Conservation (phyloP, 2,888 invertebrate species). For the Cremastinae sp. region DNA sequence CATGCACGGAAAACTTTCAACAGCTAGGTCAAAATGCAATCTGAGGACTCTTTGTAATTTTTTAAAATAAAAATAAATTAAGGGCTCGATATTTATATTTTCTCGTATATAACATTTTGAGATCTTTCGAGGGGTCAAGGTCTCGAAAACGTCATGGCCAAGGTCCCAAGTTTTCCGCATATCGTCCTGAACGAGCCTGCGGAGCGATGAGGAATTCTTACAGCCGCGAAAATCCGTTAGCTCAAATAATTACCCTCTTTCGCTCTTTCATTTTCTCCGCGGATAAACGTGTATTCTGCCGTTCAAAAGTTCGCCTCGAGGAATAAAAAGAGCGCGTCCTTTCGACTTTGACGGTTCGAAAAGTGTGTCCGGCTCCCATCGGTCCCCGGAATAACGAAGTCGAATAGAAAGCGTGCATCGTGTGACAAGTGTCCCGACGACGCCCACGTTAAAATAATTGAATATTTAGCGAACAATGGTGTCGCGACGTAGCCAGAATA, state of each 20-base stretch:
- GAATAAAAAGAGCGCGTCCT: no score
- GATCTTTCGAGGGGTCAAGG: no score
- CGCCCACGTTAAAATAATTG: slow-evolving; percentile 11
- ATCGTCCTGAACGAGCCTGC: slow-evolving; percentile 20
- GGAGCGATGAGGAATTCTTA: slow-evolving; percentile 23
- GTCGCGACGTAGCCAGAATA: slow-evolving; percentile 46
- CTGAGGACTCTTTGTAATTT: no score
- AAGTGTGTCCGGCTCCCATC: slow-evolving; percentile 4
- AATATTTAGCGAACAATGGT: slow-evolving; percentile 39
- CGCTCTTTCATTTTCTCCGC: slow-evolving; percentile 12
- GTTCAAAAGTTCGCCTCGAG: background rate
- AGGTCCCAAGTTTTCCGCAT: background rate
- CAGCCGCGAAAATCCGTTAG: slow-evolving; percentile 40
- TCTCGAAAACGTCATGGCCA: background rate
- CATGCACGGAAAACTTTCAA: no score
- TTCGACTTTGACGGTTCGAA: slow-evolving; percentile 15
- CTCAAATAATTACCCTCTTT: slow-evolving; percentile 33
- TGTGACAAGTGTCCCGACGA: slow-evolving; percentile 34
- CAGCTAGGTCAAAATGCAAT: background rate
- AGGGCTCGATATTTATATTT: no score
- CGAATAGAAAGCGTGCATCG: slow-evolving; percentile 43
- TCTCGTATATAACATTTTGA: background rate
- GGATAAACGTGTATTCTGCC: slow-evolving; percentile 1
- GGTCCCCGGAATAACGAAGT: slow-evolving; percentile 26
- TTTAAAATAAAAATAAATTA: no score